Conservation (phyloP, 2,888 invertebrate species). For the Andrena camellia region DNA sequence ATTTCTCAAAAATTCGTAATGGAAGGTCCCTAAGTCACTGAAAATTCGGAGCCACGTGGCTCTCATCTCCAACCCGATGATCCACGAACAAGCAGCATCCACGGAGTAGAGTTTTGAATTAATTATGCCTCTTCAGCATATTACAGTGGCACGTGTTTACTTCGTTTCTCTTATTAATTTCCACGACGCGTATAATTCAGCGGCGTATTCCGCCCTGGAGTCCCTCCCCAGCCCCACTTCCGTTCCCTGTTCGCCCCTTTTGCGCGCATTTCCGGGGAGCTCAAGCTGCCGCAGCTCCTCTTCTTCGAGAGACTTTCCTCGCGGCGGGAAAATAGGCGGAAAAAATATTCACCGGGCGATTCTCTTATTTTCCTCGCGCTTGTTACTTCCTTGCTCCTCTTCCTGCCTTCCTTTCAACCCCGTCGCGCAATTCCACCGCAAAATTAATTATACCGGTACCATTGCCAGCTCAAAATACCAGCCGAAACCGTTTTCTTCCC, state of each 20-base stretch:
- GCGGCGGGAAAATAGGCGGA: conserved; percentile 32
- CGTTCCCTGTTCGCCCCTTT: conserved; percentile 9
- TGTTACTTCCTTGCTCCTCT: conserved; percentile 21
- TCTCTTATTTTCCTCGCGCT: conserved; percentile 45
- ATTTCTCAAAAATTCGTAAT: background rate
- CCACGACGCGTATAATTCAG: conserved; percentile 57
- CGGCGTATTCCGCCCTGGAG: conserved; percentile 26
- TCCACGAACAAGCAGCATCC: background rate
- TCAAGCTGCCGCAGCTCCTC: conserved; percentile 4
- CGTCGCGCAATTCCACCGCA: conserved; percentile 16
- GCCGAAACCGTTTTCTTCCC: background rate
- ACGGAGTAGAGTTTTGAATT: conserved; percentile 39
- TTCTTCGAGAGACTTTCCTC: conserved; percentile 15
- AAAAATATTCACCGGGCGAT: conserved; percentile 26
- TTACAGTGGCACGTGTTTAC: conserved; percentile 62
- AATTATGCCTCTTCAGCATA: conserved; percentile 53
- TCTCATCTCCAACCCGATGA: conserved; percentile 21
- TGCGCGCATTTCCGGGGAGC: conserved; percentile 4
- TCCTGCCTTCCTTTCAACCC: background rate
- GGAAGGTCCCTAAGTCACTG: background rate
- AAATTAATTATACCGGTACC: conserved; percentile 57
- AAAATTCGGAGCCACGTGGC: conserved; percentile 10
- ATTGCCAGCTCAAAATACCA: conserved; percentile 17
- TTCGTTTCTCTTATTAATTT: conserved; percentile 69
- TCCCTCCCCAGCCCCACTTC: conserved; percentile 3